These are phyloP conservation scores for Pelmatolapia mariae DNA, from an alignment of 2,113 vertebrate genomes.

Conservation along the genomic window DNA sequence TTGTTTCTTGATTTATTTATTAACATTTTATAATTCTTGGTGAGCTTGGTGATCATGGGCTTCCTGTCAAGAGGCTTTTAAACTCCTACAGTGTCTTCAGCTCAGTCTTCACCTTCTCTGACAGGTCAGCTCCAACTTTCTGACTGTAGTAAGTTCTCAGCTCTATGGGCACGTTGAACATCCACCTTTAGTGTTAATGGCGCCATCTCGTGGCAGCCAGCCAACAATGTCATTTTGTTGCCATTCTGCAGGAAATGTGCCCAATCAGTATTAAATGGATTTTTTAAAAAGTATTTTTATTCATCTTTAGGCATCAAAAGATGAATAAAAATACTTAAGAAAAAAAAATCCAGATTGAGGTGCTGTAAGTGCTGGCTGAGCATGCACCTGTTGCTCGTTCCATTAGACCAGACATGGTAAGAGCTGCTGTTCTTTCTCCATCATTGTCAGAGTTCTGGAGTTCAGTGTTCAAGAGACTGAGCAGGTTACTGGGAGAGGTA, in stretches of 20 bases:
- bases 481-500: not conserved
- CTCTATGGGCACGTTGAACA: not conserved
- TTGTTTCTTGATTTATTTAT: not conserved
- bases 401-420: not conserved
- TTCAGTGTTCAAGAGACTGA: not conserved
- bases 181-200: not conserved
- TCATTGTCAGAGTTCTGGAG: not conserved
- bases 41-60: not conserved
- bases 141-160: not conserved
- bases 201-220: not conserved
- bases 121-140: accelerated
- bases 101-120: not conserved
- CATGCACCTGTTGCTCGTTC: not conserved
- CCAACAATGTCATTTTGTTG: not conserved
- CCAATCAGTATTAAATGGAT: not conserved
- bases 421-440: not conserved
- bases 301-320: not conserved
- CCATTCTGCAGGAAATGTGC: not conserved
- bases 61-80: not conserved
- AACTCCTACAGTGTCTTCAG: not conserved
- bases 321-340: accelerated
- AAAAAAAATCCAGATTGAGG: not conserved
- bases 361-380: not conserved
- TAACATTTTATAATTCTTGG: not conserved
- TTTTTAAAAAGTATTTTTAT: not conserved